phyloP scores from a whole-genome alignment of 2,797 vertebrate genomes.

The Pseudochaenichthys georgianus region DNA sequence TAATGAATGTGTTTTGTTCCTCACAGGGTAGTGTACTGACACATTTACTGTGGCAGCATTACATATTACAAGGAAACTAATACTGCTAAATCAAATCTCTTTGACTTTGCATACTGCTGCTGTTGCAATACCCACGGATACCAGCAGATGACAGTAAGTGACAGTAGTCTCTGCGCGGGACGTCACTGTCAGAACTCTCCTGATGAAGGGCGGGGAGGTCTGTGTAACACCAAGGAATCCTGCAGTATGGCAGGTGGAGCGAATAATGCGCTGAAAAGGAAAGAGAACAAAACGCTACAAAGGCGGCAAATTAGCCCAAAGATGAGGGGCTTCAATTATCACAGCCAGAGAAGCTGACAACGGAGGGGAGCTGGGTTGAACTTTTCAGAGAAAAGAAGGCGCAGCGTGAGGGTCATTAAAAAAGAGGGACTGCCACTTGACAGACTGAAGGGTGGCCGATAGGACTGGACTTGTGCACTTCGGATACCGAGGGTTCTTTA shows the following conservation, averaged over 20 bases:
- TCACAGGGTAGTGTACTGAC: background rate
- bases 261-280: constrained; percentile 61
- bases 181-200: constrained; percentile 25
- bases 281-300: constrained; percentile 70
- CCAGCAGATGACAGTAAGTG: constrained; percentile 75
- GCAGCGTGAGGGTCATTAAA: constrained; percentile 68
- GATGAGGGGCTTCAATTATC: constrained; percentile 78
- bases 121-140: background rate
- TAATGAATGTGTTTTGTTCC: constrained; percentile 27
- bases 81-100: constrained; percentile 57
- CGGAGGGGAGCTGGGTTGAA: constrained; percentile 56
- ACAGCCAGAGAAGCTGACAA: constrained; percentile 58
- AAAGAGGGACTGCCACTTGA: constrained; percentile 49
- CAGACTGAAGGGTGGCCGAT: constrained; percentile 53
- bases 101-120: constrained; percentile 12
- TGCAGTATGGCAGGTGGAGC: constrained; percentile 65
- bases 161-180: constrained; percentile 47
- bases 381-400: constrained; percentile 62
- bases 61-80: constrained; percentile 55
- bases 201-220: constrained; percentile 42
- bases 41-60: constrained; percentile 32
- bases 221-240: constrained; percentile 47
- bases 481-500: constrained; percentile 26
- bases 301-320: constrained; percentile 72
- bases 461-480: constrained; percentile 35